Evolutionary conservation across 2,888 invertebrate species (phyloP).

Genomic region (Ichneumoninae sp.): DNA sequence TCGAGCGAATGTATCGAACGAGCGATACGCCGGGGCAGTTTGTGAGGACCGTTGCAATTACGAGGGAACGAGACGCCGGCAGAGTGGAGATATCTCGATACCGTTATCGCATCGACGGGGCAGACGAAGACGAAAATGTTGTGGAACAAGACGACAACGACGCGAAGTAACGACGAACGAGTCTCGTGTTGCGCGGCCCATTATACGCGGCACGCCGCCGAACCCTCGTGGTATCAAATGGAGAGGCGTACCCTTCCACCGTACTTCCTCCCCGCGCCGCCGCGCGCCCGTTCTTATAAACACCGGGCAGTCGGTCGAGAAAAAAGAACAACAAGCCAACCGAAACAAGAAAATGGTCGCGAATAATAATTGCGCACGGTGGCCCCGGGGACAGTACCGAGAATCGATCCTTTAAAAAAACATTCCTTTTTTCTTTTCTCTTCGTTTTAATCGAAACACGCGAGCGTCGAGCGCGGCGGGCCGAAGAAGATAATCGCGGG

Average conservation of each 20-base stretch:
- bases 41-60: constrained; percentile 54
- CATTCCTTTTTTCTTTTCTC: background rate
- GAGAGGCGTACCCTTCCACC: constrained; percentile 1
- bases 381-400: constrained; percentile 24
- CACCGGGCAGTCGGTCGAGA: background rate
- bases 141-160: constrained; percentile 52
- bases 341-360: constrained; percentile 29
- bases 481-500: constrained; percentile 38
- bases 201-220: constrained; percentile 63
- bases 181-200: constrained; percentile 56
- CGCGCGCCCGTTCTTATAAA: background rate
- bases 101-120: constrained; percentile 64
- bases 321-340: constrained; percentile 3
- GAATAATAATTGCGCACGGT: constrained; percentile 37
- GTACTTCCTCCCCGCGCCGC: background rate
- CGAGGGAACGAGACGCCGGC: constrained; percentile 55
- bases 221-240: constrained; percentile 50
- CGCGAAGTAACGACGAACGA: constrained; percentile 47
- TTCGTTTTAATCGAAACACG: constrained; percentile 1
- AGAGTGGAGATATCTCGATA: constrained; percentile 61
- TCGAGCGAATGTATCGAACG: background rate
- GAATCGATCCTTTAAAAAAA: constrained; percentile 35
- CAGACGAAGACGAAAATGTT: constrained; percentile 46
- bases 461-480: constrained; percentile 5
- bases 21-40: constrained; percentile 12